These are phyloP conservation scores for Gymnoscelis rufifasciata DNA, from an alignment of 2,888 invertebrate genomes.

Conservation along the genomic window DNA sequence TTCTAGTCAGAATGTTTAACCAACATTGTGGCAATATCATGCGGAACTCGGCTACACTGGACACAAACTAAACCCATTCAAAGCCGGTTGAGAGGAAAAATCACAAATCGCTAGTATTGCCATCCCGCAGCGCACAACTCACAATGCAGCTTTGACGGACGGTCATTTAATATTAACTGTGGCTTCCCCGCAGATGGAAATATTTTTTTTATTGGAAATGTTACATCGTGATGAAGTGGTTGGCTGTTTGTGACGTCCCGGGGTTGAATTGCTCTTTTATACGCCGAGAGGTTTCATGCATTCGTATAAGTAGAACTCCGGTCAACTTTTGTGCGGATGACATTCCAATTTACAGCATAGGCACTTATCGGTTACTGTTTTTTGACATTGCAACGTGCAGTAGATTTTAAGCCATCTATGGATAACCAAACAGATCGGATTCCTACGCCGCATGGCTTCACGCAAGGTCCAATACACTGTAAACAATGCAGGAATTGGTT, in stretches of 20 bases:
- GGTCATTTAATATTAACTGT: conserved; percentile 79
- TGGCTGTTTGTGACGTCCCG: conserved; percentile 73
- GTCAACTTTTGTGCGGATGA: conserved; percentile 18
- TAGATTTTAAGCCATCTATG: background rate
- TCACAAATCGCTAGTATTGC: conserved; percentile 75
- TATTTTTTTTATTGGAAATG: conserved; percentile 70
- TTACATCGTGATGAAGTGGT: conserved; percentile 76
- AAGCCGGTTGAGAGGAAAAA: conserved; percentile 49
- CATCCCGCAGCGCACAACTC: conserved; percentile 60
- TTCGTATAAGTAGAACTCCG: conserved; percentile 28
- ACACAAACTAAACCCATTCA: background rate
- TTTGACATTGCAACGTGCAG: background rate
- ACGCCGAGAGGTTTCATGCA: conserved; percentile 51
- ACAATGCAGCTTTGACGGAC: conserved; percentile 77
- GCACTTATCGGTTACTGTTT: background rate
- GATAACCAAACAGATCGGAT: background rate
- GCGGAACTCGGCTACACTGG: too few species aligned
- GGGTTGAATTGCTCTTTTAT: conserved; percentile 69
- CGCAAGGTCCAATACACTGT: background rate
- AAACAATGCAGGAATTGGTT: conserved; percentile 27
- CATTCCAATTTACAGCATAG: conserved; percentile 9
- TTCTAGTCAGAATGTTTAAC: too few species aligned
- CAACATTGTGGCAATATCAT: too few species aligned
- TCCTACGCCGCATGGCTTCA: background rate
- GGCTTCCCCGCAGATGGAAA: conserved; percentile 77